phyloP scores from a whole-genome alignment of 2,797 vertebrate genomes.

The Pseudochromis fuscus region DNA sequence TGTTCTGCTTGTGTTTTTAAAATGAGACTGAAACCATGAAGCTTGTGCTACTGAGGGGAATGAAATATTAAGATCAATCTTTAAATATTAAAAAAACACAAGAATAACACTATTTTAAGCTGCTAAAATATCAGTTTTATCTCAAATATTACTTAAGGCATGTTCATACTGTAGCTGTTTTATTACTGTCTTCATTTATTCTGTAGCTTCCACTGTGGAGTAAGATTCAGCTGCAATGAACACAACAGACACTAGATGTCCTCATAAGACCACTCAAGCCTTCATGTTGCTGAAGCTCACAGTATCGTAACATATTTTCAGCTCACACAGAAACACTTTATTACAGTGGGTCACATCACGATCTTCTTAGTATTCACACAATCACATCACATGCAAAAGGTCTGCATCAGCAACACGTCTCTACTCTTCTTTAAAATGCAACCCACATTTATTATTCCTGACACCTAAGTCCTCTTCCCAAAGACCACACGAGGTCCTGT shows the following conservation, averaged over 20 bases:
- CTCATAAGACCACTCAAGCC: constrained; percentile 23
- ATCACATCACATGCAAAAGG: background rate
- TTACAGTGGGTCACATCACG: background rate
- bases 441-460: background rate
- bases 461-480: constrained; percentile 65
- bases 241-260: constrained; percentile 71
- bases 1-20: background rate
- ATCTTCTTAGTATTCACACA: constrained; percentile 2
- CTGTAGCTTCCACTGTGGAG: background rate
- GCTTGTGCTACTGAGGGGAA: no score
- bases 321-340: background rate
- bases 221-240: constrained; percentile 43
- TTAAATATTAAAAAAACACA: constrained; percentile 1
- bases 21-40: background rate
- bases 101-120: background rate
- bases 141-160: background rate
- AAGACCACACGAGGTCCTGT: constrained; percentile 78
- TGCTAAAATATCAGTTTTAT: background rate
- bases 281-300: background rate
- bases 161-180: background rate
- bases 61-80: background rate
- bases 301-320: background rate
- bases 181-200: background rate
- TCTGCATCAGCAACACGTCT: background rate
- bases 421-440: constrained; percentile 15